Percentiles rank a stretch among this genome's conserved stretches.
phyloP scores from a whole-genome alignment of 2,113 vertebrate genomes.

The Petaurus breviceps region DNA sequence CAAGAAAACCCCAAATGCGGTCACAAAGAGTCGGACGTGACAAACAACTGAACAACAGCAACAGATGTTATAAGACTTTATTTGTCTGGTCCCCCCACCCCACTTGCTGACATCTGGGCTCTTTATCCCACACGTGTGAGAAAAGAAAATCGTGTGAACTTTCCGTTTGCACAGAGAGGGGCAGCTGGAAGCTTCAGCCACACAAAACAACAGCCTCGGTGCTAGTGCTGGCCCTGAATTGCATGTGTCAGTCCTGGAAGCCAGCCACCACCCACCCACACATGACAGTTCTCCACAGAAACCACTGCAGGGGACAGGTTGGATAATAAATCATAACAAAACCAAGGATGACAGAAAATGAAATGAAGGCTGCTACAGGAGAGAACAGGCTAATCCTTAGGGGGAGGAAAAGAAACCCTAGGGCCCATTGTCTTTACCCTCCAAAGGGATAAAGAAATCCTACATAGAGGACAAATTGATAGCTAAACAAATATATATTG shows the following conservation, averaged over 20 bases:
- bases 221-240: slow-evolving; percentile 1
- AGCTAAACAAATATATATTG: background rate
- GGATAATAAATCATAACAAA: slow-evolving; percentile 60
- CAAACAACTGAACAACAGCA: background rate
- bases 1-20: background rate
- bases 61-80: background rate
- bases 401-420: background rate
- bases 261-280: slow-evolving; percentile 62
- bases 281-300: slow-evolving; percentile 50
- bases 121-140: background rate
- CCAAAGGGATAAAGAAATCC: slow-evolving; percentile 50
- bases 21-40: background rate
- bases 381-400: slow-evolving; percentile 14
- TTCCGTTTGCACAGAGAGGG: background rate
- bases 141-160: background rate
- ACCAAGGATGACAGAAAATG: slow-evolving; percentile 19
- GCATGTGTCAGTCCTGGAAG: slow-evolving; percentile 67
- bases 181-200: background rate
- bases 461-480: slow-evolving; percentile 10
- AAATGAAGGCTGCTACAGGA: slow-evolving; percentile 30
- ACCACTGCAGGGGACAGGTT: slow-evolving; percentile 45
- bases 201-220: background rate
- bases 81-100: background rate
- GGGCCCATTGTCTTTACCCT: background rate
- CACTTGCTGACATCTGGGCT: background rate